These are phyloP conservation scores for Ellobius talpinus DNA, from an alignment of 2,113 vertebrate genomes.

Conservation along the genomic window DNA sequence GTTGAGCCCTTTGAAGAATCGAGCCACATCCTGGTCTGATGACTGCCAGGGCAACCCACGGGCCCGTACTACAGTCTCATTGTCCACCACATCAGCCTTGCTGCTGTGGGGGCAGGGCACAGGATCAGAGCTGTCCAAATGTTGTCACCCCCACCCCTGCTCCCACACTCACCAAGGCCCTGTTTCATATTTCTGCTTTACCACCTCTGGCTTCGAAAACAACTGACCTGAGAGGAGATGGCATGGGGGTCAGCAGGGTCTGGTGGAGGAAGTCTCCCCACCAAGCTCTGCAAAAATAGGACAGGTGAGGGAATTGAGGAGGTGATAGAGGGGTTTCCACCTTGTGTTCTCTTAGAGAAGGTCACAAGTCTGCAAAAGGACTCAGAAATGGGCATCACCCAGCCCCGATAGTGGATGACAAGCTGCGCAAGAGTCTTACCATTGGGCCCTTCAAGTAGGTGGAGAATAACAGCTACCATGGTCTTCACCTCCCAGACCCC, in stretches of 20 bases:
- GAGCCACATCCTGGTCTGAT: slow-evolving; percentile 97
- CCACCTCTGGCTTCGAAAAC: slow-evolving; percentile 92
- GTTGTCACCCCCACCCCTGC: neutral
- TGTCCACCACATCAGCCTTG: slow-evolving; percentile 95
- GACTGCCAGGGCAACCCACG: slow-evolving; percentile 98
- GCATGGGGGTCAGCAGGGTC: slow-evolving; percentile 68
- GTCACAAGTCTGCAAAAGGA: neutral
- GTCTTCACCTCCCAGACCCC: slow-evolving; percentile 94
- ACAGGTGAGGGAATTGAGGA: slow-evolving; percentile 54
- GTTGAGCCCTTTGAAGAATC: slow-evolving; percentile 98
- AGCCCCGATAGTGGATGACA: neutral
- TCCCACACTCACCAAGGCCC: slow-evolving; percentile 92
- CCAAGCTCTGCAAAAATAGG: slow-evolving; percentile 70
- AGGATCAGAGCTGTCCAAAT: slow-evolving; percentile 45
- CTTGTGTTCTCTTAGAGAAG: slow-evolving; percentile 42
- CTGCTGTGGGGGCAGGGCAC: slow-evolving; percentile 87
- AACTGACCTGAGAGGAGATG: slow-evolving; percentile 88
- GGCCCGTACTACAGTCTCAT: slow-evolving; percentile 96
- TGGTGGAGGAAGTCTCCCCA: slow-evolving; percentile 61
- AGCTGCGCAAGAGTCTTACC: slow-evolving; percentile 86
- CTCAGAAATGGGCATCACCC: slow-evolving; percentile 10
- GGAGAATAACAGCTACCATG: slow-evolving; percentile 92
- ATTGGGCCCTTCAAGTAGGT: slow-evolving; percentile 91
- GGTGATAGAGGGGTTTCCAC: slow-evolving; percentile 31
- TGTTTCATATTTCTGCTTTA: slow-evolving; percentile 97